phyloP scores from a whole-genome alignment of 1,140 invertebrate species.

The Chironomus tepperi region DNA sequence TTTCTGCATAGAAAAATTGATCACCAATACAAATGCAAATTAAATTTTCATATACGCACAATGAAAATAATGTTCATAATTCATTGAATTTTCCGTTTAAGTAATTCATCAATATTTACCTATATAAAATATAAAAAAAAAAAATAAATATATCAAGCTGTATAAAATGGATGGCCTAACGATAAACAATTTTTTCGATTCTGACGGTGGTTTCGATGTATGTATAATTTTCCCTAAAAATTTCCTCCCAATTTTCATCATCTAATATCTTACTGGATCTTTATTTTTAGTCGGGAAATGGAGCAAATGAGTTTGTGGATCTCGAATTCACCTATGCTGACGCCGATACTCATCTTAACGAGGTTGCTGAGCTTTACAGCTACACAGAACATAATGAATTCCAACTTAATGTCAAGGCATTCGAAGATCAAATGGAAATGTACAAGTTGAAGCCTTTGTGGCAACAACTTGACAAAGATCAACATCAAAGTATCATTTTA shows the following conservation, averaged over 20 bases:
- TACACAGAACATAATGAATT: conserved; percentile 94
- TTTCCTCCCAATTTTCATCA: background rate
- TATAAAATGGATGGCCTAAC: conserved; percentile 8
- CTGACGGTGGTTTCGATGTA: conserved; percentile 21
- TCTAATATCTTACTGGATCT: background rate
- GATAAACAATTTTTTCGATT: conserved; percentile 19
- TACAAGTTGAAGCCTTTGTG: conserved; percentile 69
- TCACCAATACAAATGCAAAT: background rate
- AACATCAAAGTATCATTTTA: conserved; percentile 66
- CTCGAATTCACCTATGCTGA: conserved; percentile 90
- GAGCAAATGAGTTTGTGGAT: conserved; percentile 51
- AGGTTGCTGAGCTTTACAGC: conserved; percentile 93
- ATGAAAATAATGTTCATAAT: background rate
- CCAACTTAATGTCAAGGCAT: conserved; percentile 76
- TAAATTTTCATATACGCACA: background rate
- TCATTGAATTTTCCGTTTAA: background rate
- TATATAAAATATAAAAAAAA: background rate
- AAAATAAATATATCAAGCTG: background rate
- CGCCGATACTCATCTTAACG: conserved; percentile 78
- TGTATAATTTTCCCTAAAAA: background rate
- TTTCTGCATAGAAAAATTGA: background rate
- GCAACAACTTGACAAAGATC: conserved; percentile 57
- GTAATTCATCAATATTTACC: background rate
- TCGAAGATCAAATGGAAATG: conserved; percentile 77
- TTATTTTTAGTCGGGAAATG: conserved; percentile 11